Conservation (phyloP, 2,113 vertebrate genomes). For the Lucifuga dentata region DNA sequence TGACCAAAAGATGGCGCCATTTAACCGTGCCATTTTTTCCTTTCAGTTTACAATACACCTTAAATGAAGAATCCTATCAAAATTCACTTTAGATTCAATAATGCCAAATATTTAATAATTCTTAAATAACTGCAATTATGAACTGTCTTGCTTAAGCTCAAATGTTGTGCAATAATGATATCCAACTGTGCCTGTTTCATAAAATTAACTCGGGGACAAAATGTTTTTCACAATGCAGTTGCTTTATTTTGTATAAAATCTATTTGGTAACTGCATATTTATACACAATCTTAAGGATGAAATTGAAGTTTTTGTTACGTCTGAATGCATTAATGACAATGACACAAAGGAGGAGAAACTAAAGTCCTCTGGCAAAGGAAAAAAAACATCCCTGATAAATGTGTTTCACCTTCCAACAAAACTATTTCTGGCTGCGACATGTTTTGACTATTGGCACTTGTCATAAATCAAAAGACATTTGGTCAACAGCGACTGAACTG, state of each 20-base stretch:
- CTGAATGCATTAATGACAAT: constrained; percentile 32
- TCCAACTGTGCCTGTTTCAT: neutral
- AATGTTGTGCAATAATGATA: too few species aligned
- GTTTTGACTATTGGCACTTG: constrained; percentile 56
- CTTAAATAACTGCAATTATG: too few species aligned
- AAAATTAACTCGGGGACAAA: constrained; percentile 11
- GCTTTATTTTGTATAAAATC: constrained; percentile 76
- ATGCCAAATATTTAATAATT: neutral
- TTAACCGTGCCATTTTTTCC: constrained; percentile 39
- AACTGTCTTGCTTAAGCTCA: neutral
- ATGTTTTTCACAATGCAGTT: constrained; percentile 42
- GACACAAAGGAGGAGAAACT: constrained; percentile 15
- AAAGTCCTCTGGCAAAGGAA: neutral
- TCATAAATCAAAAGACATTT: constrained; percentile 25
- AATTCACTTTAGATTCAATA: neutral
- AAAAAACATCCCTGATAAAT: constrained; percentile 31
- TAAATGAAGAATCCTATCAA: neutral
- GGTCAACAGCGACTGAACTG: constrained; percentile 7
- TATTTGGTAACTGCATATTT: constrained; percentile 65
- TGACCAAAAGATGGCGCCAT: constrained; percentile 75
- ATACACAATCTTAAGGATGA: constrained; percentile 55
- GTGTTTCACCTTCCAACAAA: constrained; percentile 17
- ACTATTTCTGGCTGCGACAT: constrained; percentile 18
- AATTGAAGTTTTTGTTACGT: constrained; percentile 18
- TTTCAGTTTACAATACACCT: neutral